Percentiles rank a stretch among this genome's conserved stretches.
Conservation (phyloP, 2,113 vertebrate genomes). For the Megaceryle maxima region DNA sequence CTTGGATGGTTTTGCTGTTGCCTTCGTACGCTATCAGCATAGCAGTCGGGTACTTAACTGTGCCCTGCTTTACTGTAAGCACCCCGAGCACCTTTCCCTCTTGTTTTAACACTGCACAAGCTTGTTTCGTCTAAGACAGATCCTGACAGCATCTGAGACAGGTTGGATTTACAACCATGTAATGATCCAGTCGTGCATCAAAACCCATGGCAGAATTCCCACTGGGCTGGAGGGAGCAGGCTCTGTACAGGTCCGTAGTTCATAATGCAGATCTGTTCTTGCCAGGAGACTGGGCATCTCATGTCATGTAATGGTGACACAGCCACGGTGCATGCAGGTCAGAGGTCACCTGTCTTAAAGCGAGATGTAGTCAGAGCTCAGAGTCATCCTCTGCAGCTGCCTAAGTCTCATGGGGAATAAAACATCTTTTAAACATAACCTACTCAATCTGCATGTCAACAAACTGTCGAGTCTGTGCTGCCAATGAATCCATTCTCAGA, state of each 20-base stretch:
- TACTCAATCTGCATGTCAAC: not conserved
- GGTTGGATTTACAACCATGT: not conserved
- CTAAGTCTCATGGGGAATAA: not conserved
- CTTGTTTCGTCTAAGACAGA: not conserved
- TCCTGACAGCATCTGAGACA: not conserved
- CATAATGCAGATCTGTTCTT: not conserved
- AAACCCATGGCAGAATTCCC: not conserved
- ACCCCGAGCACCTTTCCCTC: not conserved
- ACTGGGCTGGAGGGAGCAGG: not conserved
- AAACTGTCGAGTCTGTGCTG: not conserved
- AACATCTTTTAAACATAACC: not conserved
- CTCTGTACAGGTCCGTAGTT: not conserved
- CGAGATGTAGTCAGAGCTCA: not conserved
- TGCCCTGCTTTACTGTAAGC: not conserved
- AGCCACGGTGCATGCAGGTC: not conserved
- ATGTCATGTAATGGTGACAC: not conserved
- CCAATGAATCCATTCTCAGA: not conserved
- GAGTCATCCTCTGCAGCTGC: not conserved
- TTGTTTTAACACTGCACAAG: not conserved
- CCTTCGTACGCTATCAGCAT: not conserved
- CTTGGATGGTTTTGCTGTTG: not conserved
- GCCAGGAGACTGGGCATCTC: not conserved
- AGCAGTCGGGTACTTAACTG: not conserved
- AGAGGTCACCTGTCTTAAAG: not conserved
- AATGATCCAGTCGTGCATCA: fast-evolving